Percentiles rank a stretch among this genome's conserved stretches.
Evolutionary conservation across 2,797 vertebrate genomes (phyloP).

Genomic region (Picus viridis): DNA sequence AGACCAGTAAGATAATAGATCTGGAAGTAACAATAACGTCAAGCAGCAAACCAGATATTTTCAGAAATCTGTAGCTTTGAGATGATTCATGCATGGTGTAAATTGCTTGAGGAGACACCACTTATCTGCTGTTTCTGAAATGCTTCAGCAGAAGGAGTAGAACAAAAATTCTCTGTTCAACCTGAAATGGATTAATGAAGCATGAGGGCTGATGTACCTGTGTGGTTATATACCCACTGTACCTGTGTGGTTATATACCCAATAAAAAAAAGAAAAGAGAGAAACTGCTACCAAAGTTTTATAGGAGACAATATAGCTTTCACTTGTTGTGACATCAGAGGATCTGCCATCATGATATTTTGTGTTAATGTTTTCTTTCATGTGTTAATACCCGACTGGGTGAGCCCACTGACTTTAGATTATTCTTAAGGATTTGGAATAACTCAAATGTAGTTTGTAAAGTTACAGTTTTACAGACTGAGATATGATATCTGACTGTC

Average conservation of each 20-base stretch:
- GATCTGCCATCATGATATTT: background rate
- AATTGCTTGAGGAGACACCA: background rate
- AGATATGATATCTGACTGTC: background rate
- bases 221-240: no score
- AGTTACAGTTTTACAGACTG: background rate
- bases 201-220: background rate
- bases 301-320: background rate
- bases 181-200: background rate
- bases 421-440: background rate
- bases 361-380: conserved; percentile 2
- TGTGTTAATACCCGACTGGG: background rate
- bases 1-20: conserved; percentile 12
- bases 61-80: background rate
- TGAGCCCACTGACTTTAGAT: background rate
- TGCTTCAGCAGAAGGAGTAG: background rate
- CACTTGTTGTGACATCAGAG: background rate
- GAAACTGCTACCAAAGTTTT: background rate
- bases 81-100: background rate
- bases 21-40: background rate
- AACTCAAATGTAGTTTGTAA: conserved; percentile 1
- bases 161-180: background rate
- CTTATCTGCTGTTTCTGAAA: background rate
- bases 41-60: background rate
- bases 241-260: background rate
- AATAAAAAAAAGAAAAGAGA: background rate